Conservation (phyloP, 2,888 invertebrate genomes). For the Nomada fabriciana region DNA sequence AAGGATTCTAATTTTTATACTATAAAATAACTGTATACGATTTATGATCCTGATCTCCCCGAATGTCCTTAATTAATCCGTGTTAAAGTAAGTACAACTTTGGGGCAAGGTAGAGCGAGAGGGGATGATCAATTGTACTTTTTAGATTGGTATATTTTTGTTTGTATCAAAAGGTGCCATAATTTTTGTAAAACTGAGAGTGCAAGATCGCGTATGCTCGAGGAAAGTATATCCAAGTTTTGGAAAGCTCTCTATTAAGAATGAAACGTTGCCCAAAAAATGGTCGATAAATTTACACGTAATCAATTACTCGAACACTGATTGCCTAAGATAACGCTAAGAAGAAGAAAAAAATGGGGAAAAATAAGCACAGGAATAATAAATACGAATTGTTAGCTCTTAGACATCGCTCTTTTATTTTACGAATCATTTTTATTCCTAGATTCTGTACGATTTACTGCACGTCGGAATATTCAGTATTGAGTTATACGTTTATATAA, state of each 20-base stretch:
- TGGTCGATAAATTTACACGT: background rate
- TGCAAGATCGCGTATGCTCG: too few species aligned
- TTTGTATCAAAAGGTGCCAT: constrained; percentile 23
- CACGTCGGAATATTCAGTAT: constrained; percentile 44
- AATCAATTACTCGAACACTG: constrained; percentile 45
- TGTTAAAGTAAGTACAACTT: background rate
- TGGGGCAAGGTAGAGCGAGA: too few species aligned
- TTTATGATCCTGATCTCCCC: constrained; percentile 23
- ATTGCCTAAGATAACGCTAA: constrained; percentile 29
- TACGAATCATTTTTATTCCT: constrained; percentile 31
- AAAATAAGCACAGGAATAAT: constrained; percentile 8
- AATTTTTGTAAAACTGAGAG: background rate
- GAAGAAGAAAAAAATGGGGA: too few species aligned
- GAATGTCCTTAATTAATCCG: background rate
- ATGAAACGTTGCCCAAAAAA: constrained; percentile 11
- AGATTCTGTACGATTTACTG: constrained; percentile 20
- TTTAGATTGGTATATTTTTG: too few species aligned
- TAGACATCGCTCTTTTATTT: constrained; percentile 28
- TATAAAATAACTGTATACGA: constrained; percentile 1
- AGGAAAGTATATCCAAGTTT: background rate
- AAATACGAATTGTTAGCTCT: constrained; percentile 32
- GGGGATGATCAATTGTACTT: too few species aligned
- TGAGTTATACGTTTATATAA: constrained; percentile 37
- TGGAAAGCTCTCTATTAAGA: background rate
- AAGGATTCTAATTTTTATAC: constrained; percentile 34